Conservation (phyloP, 1,140 invertebrate species). For the Anoplolepis gracilipes region DNA sequence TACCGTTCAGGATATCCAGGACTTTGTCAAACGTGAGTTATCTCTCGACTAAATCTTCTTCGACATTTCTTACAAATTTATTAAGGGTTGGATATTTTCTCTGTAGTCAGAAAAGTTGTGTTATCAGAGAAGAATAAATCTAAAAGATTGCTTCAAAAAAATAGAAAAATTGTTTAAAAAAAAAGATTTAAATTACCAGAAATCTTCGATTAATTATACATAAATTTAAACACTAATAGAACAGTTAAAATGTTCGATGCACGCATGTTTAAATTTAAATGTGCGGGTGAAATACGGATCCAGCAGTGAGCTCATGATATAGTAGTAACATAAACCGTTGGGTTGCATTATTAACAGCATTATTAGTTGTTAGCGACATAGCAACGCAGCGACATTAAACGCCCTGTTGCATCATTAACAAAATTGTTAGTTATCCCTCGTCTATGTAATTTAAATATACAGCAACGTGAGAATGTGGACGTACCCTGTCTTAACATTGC, state of each 20-base stretch:
- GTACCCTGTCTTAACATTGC: slow-evolving; percentile 36
- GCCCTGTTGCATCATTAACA: slow-evolving; percentile 8
- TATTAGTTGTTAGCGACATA: slow-evolving; percentile 40
- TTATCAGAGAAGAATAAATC: no score
- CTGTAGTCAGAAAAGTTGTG: no score
- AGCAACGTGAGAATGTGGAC: background rate
- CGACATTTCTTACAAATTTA: background rate
- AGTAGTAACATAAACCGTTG: background rate
- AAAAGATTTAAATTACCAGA: background rate
- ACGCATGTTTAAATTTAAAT: slow-evolving; percentile 7
- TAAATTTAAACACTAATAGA: background rate
- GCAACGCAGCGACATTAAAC: slow-evolving; percentile 4
- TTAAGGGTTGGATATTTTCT: background rate
- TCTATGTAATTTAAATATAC: slow-evolving; percentile 41
- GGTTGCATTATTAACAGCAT: slow-evolving; percentile 29
- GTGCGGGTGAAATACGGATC: background rate
- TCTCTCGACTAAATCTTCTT: background rate
- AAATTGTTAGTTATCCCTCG: slow-evolving; percentile 34
- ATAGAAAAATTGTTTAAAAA: background rate
- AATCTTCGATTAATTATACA: background rate
- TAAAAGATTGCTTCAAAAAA: background rate
- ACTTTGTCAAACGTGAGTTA: slow-evolving; percentile 84
- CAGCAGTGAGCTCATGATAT: background rate
- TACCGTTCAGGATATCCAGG: slow-evolving; percentile 85
- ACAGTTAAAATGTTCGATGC: no score